Conservation (phyloP, 2,797 vertebrate species). For the Hephaestus fuliginosus region DNA sequence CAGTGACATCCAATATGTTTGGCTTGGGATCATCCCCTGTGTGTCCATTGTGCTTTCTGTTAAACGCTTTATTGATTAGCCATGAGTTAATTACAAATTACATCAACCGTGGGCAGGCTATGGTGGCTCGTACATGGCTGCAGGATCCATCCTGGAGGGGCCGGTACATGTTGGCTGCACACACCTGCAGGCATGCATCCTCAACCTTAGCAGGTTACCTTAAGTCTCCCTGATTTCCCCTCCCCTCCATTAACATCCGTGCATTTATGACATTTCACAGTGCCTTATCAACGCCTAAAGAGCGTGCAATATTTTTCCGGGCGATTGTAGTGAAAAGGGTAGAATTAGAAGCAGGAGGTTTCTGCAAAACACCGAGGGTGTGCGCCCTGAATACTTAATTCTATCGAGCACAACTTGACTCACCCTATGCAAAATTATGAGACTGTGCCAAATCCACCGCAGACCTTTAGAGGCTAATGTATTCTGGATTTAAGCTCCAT, state of each 20-base stretch:
- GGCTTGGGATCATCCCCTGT: constrained; percentile 77
- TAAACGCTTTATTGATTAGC: constrained; percentile 84
- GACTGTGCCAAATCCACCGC: constrained; percentile 67
- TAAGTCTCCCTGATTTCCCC: constrained; percentile 12
- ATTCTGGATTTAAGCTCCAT: constrained; percentile 74
- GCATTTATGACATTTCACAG: constrained; percentile 75
- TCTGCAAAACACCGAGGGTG: constrained; percentile 44
- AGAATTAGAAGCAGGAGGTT: constrained; percentile 59
- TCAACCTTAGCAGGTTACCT: constrained; percentile 45
- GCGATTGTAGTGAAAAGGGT: constrained; percentile 42
- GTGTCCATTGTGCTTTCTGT: constrained; percentile 76
- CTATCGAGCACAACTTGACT: constrained; percentile 65
- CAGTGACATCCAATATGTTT: constrained; percentile 80
- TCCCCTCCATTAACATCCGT: constrained; percentile 47
- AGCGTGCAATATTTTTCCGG: constrained; percentile 44
- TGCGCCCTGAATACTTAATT: constrained; percentile 58
- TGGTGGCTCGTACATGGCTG: constrained; percentile 36
- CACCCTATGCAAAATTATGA: constrained; percentile 66
- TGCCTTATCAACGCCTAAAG: constrained; percentile 59
- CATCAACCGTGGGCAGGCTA: constrained; percentile 61
- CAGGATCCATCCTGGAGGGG: constrained; percentile 48
- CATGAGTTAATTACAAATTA: constrained; percentile 82
- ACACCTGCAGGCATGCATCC: constrained; percentile 42
- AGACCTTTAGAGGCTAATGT: constrained; percentile 72
- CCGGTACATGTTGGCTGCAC: constrained; percentile 45